These are phyloP conservation scores for Ethmia dodecea DNA, from an alignment of 2,888 invertebrate species.

Conservation along the genomic window DNA sequence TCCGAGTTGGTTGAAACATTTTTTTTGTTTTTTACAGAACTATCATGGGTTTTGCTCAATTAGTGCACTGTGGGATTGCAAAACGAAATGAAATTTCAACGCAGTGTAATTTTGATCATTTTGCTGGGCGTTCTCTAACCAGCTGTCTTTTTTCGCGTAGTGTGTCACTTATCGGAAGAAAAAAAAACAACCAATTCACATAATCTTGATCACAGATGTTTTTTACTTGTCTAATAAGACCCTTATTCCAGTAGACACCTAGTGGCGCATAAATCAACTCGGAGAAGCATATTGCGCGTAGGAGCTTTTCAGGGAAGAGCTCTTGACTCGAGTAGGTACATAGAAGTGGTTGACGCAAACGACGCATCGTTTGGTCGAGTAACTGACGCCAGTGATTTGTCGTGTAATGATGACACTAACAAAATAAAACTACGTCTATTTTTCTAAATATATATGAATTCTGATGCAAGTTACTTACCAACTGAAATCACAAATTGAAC, in stretches of 20 bases:
- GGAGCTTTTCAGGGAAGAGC: constrained; percentile 53
- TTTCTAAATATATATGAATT: not conserved
- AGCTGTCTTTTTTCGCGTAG: no score
- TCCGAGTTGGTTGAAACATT: no score
- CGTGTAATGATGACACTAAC: constrained; percentile 1
- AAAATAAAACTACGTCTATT: not conserved
- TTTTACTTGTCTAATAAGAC: not conserved
- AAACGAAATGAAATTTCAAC: no score
- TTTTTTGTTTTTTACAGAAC: no score
- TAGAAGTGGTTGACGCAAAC: constrained; percentile 44
- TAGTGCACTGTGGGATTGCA: no score
- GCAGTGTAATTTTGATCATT: no score
- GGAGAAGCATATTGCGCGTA: constrained; percentile 48
- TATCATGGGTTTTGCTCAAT: no score
- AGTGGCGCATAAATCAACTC: constrained; percentile 46
- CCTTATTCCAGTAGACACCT: constrained; percentile 25
- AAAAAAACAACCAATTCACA: no score
- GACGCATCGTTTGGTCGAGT: constrained; percentile 11
- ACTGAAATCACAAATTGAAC: not conserved
- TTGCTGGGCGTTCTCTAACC: no score
- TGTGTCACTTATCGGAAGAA: no score
- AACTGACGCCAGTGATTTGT: constrained; percentile 1
- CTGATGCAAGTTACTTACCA: not conserved
- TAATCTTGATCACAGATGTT: no score
- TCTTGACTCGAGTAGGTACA: constrained; percentile 43